Conservation (phyloP, 2,797 vertebrate genomes). For the Diceros bicornis region DNA sequence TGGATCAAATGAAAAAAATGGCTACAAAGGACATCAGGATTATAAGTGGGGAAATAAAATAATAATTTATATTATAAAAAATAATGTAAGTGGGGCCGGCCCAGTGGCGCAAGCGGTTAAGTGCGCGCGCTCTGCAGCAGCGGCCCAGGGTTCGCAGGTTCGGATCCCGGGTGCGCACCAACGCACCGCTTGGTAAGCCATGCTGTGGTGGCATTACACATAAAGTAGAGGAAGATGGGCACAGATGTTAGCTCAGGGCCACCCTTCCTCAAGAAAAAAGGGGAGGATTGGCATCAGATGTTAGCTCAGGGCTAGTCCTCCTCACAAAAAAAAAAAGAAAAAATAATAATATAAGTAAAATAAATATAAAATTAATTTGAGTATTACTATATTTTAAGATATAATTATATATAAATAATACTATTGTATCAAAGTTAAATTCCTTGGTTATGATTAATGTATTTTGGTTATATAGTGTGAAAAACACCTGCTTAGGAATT, state of each 20-base stretch:
- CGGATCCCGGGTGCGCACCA: too few species aligned
- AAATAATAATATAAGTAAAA: background rate
- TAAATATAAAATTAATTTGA: conserved; percentile 46
- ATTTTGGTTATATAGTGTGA: background rate
- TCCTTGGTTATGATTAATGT: background rate
- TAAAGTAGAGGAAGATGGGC: too few species aligned
- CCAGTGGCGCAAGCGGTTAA: too few species aligned
- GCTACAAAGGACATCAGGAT: background rate
- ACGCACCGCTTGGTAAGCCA: too few species aligned
- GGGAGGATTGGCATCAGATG: too few species aligned
- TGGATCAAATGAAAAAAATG: background rate
- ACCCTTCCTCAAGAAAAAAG: too few species aligned
- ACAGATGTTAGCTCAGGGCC: too few species aligned
- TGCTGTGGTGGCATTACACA: too few species aligned
- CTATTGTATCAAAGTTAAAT: background rate
- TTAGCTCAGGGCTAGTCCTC: too few species aligned
- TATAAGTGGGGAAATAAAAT: background rate
- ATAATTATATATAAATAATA: conserved; percentile 14
- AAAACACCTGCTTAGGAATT: background rate
- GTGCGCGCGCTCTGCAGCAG: too few species aligned
- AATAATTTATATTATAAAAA: conserved; percentile 25
- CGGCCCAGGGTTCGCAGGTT: too few species aligned
- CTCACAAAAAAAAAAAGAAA: too few species aligned
- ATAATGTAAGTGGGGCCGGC: background rate
- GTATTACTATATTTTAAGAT: background rate